These are phyloP conservation scores for Hypomecis atomaria DNA, from an alignment of 2,888 invertebrate genomes.

Conservation along the genomic window DNA sequence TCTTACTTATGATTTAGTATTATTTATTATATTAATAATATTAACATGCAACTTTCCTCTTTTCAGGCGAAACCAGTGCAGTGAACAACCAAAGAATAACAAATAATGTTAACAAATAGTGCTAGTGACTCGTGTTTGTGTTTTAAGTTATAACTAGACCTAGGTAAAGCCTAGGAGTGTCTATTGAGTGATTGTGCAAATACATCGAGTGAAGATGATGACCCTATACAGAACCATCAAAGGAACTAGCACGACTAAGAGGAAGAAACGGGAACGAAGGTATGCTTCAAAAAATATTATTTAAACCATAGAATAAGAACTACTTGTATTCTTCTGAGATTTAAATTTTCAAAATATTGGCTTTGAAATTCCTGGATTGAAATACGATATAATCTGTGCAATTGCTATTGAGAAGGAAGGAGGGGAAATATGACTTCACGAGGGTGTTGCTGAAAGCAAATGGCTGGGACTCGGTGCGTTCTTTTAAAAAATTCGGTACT, in stretches of 20 bases:
- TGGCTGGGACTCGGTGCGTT: too few species aligned
- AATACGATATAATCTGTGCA: too few species aligned
- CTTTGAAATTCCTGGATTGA: too few species aligned
- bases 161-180: conserved; percentile 32
- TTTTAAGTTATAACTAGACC: conserved; percentile 11
- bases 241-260: conserved; percentile 79
- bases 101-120: conserved; percentile 30
- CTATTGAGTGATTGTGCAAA: conserved; percentile 48
- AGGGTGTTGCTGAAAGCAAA: too few species aligned
- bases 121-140: conserved; percentile 28
- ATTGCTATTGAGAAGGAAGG: too few species aligned
- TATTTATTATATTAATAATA: neutral
- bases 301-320: too few species aligned
- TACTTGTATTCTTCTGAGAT: too few species aligned
- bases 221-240: conserved; percentile 84
- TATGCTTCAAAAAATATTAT: conserved; percentile 40
- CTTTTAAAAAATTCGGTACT: too few species aligned
- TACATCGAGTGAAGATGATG: conserved; percentile 75
- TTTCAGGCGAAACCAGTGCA: conserved; percentile 37
- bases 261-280: conserved; percentile 82
- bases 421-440: too few species aligned
- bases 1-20: neutral
- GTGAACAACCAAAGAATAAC: conserved; percentile 15
- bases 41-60: neutral
- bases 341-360: too few species aligned